These are phyloP conservation scores for Melinaea menophilus DNA, from an alignment of 2,888 invertebrate genomes.

Conservation along the genomic window DNA sequence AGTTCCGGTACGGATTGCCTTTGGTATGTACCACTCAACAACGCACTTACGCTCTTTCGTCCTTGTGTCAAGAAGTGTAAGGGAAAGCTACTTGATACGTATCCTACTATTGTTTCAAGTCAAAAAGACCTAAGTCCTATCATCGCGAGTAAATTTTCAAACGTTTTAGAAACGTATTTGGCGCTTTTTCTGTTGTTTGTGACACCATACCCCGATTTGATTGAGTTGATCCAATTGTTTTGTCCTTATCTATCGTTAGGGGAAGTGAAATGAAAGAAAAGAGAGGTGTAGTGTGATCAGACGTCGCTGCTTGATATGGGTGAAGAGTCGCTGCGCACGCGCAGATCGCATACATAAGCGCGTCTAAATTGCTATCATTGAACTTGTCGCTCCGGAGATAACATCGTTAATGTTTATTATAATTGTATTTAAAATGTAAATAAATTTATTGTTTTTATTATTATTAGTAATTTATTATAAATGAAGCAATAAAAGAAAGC, in stretches of 20 bases:
- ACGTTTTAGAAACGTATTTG: conserved; percentile 52
- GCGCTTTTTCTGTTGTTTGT: conserved; percentile 75
- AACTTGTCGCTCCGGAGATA: conserved; percentile 65
- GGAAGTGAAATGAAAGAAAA: conserved; percentile 37
- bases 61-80: conserved; percentile 55
- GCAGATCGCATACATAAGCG: conserved; percentile 62
- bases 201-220: conserved; percentile 73
- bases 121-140: conserved; percentile 60
- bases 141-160: conserved; percentile 37
- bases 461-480: not conserved
- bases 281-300: conserved; percentile 44
- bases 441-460: not conserved
- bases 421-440: conserved; percentile 32
- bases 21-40: conserved; percentile 53
- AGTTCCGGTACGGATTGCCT: conserved; percentile 74
- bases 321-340: conserved; percentile 52
- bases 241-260: conserved; percentile 43
- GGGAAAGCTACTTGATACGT: conserved; percentile 76
- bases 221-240: conserved; percentile 58
- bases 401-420: conserved; percentile 49
- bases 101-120: conserved; percentile 51
- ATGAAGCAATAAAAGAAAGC: no score
- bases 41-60: conserved; percentile 62
- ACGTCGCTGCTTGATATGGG: conserved; percentile 65
- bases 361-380: conserved; percentile 61